phyloP scores from a whole-genome alignment of 2,113 vertebrate species.

The Pygoscelis adeliae region DNA sequence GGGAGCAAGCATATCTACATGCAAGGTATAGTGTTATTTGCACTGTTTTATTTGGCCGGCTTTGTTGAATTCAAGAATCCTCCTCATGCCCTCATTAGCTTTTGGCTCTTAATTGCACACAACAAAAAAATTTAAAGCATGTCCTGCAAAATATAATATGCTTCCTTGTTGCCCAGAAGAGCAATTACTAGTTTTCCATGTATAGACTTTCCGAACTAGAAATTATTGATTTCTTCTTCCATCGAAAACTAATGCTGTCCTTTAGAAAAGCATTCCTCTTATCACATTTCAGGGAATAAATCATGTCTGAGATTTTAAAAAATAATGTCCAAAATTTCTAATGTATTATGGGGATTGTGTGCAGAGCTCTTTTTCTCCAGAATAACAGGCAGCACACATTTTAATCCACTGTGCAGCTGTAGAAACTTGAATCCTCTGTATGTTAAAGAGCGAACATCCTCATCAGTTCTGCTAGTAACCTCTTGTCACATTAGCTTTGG shows the following conservation, averaged over 20 bases:
- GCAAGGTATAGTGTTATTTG: constrained; percentile 79
- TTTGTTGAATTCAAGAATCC: background rate
- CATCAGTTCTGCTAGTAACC: background rate
- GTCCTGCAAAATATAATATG: background rate
- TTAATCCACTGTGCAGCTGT: background rate
- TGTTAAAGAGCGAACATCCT: background rate
- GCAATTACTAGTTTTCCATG: background rate
- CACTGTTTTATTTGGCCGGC: background rate
- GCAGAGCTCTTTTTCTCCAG: background rate
- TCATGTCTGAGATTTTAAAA: background rate
- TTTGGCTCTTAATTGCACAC: background rate
- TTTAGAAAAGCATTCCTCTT: background rate
- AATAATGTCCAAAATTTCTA: background rate
- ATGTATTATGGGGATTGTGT: background rate
- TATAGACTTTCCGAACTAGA: background rate
- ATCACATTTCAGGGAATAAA: background rate
- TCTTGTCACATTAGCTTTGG: background rate
- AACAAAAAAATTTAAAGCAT: background rate
- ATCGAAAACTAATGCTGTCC: background rate
- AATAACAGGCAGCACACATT: background rate
- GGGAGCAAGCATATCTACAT: constrained; percentile 79
- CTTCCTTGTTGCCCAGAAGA: background rate
- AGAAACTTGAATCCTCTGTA: background rate
- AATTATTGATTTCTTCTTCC: background rate
- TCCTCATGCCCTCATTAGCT: background rate